These are phyloP conservation scores for Caenorhabditis sulstoni DNA, from an alignment of 2,888 invertebrate genomes.

Conservation along the genomic window DNA sequence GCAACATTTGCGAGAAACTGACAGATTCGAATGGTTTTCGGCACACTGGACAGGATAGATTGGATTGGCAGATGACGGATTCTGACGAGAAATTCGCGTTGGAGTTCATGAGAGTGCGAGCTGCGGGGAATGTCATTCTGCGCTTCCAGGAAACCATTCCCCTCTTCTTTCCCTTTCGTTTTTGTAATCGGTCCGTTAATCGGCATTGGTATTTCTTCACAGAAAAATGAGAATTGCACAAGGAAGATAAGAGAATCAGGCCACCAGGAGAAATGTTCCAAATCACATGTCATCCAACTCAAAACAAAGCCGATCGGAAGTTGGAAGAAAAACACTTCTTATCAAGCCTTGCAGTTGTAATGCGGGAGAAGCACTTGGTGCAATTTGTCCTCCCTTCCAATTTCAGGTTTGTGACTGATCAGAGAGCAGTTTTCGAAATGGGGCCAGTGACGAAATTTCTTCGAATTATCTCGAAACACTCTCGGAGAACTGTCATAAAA, in stretches of 20 bases:
- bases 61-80: conserved; percentile 6
- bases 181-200: conserved; percentile 3
- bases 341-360: background rate
- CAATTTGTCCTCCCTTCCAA: too few relatives aligned
- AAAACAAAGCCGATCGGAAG: background rate
- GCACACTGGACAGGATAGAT: background rate
- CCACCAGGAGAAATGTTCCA: background rate
- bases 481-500: too few relatives aligned
- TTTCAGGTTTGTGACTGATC: too few relatives aligned
- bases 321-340: background rate
- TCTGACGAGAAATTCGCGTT: background rate
- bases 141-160: too few relatives aligned
- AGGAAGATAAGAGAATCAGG: conserved; percentile 12
- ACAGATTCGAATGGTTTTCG: background rate
- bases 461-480: too few relatives aligned
- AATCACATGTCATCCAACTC: background rate
- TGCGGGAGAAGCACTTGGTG: too few relatives aligned
- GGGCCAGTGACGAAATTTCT: too few relatives aligned
- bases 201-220: background rate
- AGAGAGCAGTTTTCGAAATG: too few relatives aligned
- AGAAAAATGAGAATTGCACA: background rate
- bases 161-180: background rate
- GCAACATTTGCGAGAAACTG: conserved; percentile 10
- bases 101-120: background rate
- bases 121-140: background rate